Base-by-base conservation (phyloP, 2,113 vertebrate species). In the Pollachius pollachius region DNA sequence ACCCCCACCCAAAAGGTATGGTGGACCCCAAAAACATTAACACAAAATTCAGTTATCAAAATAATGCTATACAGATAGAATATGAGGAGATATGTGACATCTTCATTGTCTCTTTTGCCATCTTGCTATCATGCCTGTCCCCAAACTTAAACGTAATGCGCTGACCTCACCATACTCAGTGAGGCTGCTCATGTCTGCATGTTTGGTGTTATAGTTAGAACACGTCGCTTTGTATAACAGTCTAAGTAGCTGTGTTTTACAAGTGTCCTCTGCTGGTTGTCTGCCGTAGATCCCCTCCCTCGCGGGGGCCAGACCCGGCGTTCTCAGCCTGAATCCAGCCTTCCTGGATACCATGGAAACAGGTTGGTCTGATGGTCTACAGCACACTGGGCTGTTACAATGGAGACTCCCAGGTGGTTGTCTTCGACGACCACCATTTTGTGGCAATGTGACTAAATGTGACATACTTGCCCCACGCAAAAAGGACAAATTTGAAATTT, bases 261-360 rank as follows among this genome's bases (percentile, higher is more conserved):
- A 57, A 57, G 15, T 19, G 9, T 60, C 25, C 13, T 68, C 48
- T 76, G 5, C 27, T 71, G 3, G 11, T 19, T 41, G 48, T 15
- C 19, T 72, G n/a, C 73, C 67, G 19, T 34, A 97, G 95, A 77
- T 85, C 4, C 68, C 79, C 0, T 65, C 85, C 0, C 52, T 92
- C 72, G 75, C 88, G 12, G 74, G 91, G 52, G 72, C 66, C 67
- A 81, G 83, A 67, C 86, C 89, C 0, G 88, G 81, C 77, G 78
- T 64, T 0, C 57, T 83, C 5, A 67, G 64, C 23, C 78, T 93
- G 1, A 74, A 89, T 0, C 85, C 92, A 1, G 52, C 88, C 0
- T 64, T 97, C 34, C 85, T 96, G 0, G 81, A 91, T 67, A 75
- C 85, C 34, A 60, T 94, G 5, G 93, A 89, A 52, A 94, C 95